phyloP scores from a whole-genome alignment of 2,888 invertebrate species.

The Geotrupes spiniger region DNA sequence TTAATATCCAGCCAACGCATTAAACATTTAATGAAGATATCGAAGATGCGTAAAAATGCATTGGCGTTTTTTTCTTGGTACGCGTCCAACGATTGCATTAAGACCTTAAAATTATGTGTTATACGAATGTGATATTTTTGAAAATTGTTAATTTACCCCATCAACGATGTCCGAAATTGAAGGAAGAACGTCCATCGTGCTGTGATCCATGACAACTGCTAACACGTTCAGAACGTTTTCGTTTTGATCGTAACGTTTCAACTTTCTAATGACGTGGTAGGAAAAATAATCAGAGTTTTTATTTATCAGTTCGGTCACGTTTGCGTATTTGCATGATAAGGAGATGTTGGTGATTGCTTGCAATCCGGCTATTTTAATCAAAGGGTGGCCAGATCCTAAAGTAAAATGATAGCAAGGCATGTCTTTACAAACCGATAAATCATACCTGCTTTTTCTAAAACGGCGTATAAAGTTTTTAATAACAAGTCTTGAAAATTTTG shows the following conservation, averaged over 20 bases:
- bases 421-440: constrained; percentile 1
- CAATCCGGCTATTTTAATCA: constrained; percentile 62
- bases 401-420: no score
- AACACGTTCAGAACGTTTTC: constrained; percentile 69
- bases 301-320: constrained; percentile 61
- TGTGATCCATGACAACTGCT: constrained; percentile 68
- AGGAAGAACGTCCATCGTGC: constrained; percentile 61
- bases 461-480: constrained; percentile 63
- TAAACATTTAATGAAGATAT: constrained; percentile 64
- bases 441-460: constrained; percentile 70
- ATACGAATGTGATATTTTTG: neutral
- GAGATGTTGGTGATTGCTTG: constrained; percentile 59
- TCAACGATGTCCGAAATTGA: constrained; percentile 67
- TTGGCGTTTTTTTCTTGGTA: constrained; percentile 57
- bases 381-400: constrained; percentile 63
- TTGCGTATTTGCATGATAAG: constrained; percentile 54
- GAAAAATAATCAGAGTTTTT: constrained; percentile 73
- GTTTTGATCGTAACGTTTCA: constrained; percentile 62
- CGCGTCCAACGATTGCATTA: constrained; percentile 60
- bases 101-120: constrained; percentile 48
- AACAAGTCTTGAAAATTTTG: constrained; percentile 59
- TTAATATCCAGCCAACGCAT: constrained; percentile 55
- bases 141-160: constrained; percentile 54
- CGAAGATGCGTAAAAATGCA: constrained; percentile 68
- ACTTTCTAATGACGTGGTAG: constrained; percentile 63